Evolutionary conservation across 2,113 vertebrate species (phyloP).

Genomic region (Malurus cyaneus): DNA sequence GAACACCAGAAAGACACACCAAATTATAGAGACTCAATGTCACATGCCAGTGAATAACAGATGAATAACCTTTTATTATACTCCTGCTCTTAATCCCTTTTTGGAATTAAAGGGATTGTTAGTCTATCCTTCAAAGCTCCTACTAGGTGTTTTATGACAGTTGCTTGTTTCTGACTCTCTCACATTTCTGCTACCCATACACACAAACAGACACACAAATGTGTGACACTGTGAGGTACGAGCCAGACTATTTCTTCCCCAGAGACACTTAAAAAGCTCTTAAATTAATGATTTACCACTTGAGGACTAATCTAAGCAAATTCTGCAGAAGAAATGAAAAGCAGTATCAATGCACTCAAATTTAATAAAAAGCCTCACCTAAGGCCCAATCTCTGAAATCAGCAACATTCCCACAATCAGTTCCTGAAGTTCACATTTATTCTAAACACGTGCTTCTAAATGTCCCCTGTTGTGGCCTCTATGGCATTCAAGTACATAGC

Average conservation of each 20-base stretch:
- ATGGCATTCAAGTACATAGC: accelerated
- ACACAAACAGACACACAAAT: neutral
- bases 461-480: neutral
- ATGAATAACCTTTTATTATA: neutral
- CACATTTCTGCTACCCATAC: neutral
- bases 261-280: neutral
- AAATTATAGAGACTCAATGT: neutral
- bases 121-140: neutral
- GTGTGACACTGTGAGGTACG: neutral
- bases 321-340: neutral
- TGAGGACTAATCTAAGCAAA: neutral
- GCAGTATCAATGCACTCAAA: neutral
- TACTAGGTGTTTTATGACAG: neutral
- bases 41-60: neutral
- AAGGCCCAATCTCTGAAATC: neutral
- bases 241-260: neutral
- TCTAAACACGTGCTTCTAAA: neutral
- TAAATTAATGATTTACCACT: neutral
- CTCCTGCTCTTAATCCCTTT: neutral
- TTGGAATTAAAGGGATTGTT: neutral
- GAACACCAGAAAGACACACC: neutral
- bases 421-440: neutral
- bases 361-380: neutral
- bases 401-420: neutral
- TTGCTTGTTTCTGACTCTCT: neutral